phyloP scores from a whole-genome alignment of 1,140 invertebrate genomes.

The Lepidurus apus region DNA sequence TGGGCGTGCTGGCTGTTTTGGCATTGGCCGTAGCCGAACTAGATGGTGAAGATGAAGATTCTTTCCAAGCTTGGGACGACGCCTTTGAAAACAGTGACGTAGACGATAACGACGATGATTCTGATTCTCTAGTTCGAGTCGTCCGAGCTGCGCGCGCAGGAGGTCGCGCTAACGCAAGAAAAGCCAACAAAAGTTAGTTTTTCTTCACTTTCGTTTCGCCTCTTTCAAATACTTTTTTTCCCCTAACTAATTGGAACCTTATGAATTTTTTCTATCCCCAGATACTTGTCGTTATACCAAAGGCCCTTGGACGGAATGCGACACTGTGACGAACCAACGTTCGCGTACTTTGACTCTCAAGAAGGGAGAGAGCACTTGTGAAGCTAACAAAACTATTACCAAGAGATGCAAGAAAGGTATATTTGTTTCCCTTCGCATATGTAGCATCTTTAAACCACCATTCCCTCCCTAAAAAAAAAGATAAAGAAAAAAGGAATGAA shows the following conservation, averaged over 20 bases:
- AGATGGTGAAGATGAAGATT: slow-evolving; percentile 26
- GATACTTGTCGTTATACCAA: slow-evolving; percentile 67
- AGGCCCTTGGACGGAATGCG: slow-evolving; percentile 78
- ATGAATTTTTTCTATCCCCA: not conserved
- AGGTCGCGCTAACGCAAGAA: slow-evolving; percentile 9
- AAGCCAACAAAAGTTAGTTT: slow-evolving; percentile 8
- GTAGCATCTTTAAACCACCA: not conserved
- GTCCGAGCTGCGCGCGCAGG: slow-evolving; percentile 22
- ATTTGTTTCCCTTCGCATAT: not conserved
- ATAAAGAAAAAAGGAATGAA: not conserved
- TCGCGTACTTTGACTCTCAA: slow-evolving; percentile 73
- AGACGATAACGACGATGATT: slow-evolving; percentile 24
- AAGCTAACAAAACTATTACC: slow-evolving; percentile 74
- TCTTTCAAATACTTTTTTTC: not conserved
- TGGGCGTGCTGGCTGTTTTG: slow-evolving; percentile 18
- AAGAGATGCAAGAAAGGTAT: slow-evolving; percentile 87
- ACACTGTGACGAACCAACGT: slow-evolving; percentile 69
- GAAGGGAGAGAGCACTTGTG: slow-evolving; percentile 70
- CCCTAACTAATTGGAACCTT: not conserved
- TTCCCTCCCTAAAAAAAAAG: not conserved
- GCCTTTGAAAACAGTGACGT: slow-evolving; percentile 25
- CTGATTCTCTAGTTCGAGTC: slow-evolving; percentile 17
- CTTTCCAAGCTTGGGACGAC: slow-evolving; percentile 24
- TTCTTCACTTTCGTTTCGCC: not conserved
- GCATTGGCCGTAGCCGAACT: slow-evolving; percentile 23